Base-by-base conservation (phyloP, 2,888 invertebrate genomes). In the Clivina fossor region DNA sequence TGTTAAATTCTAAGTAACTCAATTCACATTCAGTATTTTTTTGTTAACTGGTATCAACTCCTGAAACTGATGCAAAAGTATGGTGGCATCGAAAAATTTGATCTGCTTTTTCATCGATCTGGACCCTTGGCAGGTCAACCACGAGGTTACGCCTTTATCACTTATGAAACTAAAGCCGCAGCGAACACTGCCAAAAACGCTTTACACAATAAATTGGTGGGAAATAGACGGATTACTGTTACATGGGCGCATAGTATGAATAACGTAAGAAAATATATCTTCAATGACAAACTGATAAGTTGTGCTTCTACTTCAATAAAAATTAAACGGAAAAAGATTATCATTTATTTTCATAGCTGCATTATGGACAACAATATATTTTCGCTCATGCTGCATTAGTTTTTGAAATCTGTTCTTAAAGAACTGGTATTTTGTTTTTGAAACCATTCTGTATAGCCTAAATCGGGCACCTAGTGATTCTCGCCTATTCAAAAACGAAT, bases 51-150 rank as follows among this genome's bases (percentile, higher is more conserved):
- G 92, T 93, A 86, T 86, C 88, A 93, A 84, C 85, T 96, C 80
- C 81, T 96, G 78, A 95, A 95, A 90, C 84, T 95, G 78, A 83
- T 93, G 78, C 93, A 94, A 84, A 88, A 89, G 83, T 88, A 90
- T 82, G 95, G 95, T 73, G 80, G 83, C 71, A 89, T 95, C 70
- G 90, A 92, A 79, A 93, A 94, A 84, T 94, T 95, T 78, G 95
- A 96, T 78, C 88, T 94, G 77, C 83, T 96, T 64, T 94, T 93
- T 73, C 93, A 95, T 75, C 92, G 93, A 63, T 85, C 86, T 62
- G 95, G 95, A 63, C 92, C 93, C 30, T 82, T 88, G 63, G 83
- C 85, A 63, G 94, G 94, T 47, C 90, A 90, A 71, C 92, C 95
- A 1, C 80, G 93, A 58, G 95, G 96, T 15, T 96, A 94, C 71